phyloP scores from a whole-genome alignment of 1,140 invertebrate genomes.

The Neodiprion virginianus region DNA sequence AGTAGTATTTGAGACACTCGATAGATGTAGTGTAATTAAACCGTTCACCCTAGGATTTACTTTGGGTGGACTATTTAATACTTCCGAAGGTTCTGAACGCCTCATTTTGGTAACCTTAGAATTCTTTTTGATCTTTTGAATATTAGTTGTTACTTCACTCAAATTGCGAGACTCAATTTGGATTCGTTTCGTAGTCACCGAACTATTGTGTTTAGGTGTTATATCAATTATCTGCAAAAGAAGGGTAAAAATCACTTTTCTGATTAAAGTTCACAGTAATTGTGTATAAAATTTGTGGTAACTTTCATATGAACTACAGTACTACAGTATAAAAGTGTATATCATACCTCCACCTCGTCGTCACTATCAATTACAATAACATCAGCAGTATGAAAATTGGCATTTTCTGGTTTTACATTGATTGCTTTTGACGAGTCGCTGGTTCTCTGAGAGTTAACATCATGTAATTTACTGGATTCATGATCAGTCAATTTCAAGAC shows the following conservation, averaged over 20 bases:
- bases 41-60: not conserved
- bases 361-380: not conserved
- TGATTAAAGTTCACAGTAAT: not conserved
- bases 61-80: not conserved
- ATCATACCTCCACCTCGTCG: constrained; percentile 2
- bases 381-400: not conserved
- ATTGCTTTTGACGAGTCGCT: no score
- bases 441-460: no score
- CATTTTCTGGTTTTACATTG: no score
- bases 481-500: no score
- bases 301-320: not conserved
- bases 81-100: not conserved
- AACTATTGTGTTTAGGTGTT: not conserved
- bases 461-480: no score
- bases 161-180: not conserved
- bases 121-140: not conserved
- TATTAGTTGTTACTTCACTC: not conserved
- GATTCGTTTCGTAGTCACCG: not conserved
- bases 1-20: not conserved
- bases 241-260: not conserved
- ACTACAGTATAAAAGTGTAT: not conserved
- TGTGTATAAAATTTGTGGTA: not conserved
- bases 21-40: not conserved
- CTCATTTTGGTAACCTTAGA: not conserved
- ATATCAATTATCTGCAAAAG: not conserved